Base-by-base conservation (phyloP, 2,113 vertebrate species). In the Anser brachyrhynchus region DNA sequence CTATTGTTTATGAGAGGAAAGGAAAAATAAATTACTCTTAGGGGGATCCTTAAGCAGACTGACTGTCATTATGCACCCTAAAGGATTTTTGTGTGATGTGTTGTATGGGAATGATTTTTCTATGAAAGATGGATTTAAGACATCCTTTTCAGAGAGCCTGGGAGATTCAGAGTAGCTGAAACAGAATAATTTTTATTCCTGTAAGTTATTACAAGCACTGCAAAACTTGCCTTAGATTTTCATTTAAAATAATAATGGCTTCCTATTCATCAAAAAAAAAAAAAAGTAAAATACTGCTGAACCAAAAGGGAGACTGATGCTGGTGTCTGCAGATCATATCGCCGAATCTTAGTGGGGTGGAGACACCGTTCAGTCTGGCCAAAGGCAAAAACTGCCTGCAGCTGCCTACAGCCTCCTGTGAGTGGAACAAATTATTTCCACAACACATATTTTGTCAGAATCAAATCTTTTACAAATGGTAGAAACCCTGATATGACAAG, bases 141-240 rank as follows among this genome's bases (percentile, higher is more conserved):
- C 9, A 18, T 49, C 26, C 17, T 25, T 61, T 95, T 91, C 66
- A 44, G 43, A 91, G 89, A 93, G 46, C 58, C 57, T 57, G 22
- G 21, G 57, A 84, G 43, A 57, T 66, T 85, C 9, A 16, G 66
- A 76, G 49, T 66, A 20, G 89, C 31, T 76, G 62, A 91, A 87
- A 82, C 54, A 29, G 62, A 79, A 85, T 85, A 28, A 86, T 29
- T 29, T 43, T 90, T 54, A 61, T 92, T 86, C 62, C 76, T 90
- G 46, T 51, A 49, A 91, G 20, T 79, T 91, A 79, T 19, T 89
- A 71, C 43, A 83, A 52, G 29, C 54, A 44, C 49, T 91, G 54
- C 76, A 44, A 90, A 89, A 51, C 39, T 85, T 83, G 37, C 19
- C 39, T n/a, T 58, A 31, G 44, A 70, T 66, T 91, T 90, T 90